Evolutionary conservation across 2,888 invertebrate genomes (phyloP).

Genomic region (Sipunculus nudus): DNA sequence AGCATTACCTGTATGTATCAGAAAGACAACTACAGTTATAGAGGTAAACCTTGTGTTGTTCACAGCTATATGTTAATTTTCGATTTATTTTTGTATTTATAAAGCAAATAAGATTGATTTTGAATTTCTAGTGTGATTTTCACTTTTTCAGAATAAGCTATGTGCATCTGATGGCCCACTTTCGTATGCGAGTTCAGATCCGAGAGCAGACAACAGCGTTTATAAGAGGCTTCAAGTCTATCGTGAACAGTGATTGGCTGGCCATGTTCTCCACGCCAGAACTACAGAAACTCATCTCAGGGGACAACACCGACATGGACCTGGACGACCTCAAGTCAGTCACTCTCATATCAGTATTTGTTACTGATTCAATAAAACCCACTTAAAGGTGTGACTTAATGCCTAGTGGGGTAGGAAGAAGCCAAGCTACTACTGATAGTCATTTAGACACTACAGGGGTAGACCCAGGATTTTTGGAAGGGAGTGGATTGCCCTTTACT

Average conservation of each 20-base stretch:
- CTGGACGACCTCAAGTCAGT: conserved; percentile 70
- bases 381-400: no score
- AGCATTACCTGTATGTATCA: no score
- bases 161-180: conserved; percentile 92
- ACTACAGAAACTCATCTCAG: conserved; percentile 92
- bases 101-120: not conserved
- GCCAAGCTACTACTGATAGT: no score
- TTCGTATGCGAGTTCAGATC: conserved; percentile 97
- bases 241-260: conserved; percentile 95
- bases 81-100: not conserved
- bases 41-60: not conserved
- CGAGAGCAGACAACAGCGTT: conserved; percentile 96
- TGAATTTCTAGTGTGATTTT: not conserved
- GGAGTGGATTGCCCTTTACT: no score
- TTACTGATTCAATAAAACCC: not conserved
- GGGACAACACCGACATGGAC: conserved; percentile 93
- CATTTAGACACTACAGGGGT: no score
- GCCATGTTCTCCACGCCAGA: conserved; percentile 95
- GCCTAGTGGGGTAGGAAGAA: no score
- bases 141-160: conserved; percentile 85
- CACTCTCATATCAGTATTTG: no score
- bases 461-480: no score
- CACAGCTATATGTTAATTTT: not conserved
- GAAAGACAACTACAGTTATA: no score
- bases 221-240: conserved; percentile 93